These are phyloP conservation scores for Idris sp. DNA, from an alignment of 1,140 invertebrate genomes.

Conservation along the genomic window DNA sequence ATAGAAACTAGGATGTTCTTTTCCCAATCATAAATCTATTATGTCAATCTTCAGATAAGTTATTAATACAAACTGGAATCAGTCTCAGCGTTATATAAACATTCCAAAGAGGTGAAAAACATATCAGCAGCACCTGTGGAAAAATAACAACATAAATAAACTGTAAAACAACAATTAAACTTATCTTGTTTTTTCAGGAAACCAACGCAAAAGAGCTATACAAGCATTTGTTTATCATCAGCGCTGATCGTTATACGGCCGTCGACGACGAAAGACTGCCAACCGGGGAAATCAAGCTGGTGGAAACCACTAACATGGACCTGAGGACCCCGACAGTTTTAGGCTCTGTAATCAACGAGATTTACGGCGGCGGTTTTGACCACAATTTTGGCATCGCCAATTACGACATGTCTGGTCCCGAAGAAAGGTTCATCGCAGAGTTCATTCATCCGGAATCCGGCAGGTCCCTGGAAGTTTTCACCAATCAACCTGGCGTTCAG, in stretches of 20 bases:
- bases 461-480: conserved; percentile 86
- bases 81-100: too few species aligned
- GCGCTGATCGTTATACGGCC: conserved; percentile 87
- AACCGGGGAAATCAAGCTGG: conserved; percentile 85
- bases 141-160: too few species aligned
- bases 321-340: conserved; percentile 79
- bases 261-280: conserved; percentile 86
- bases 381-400: conserved; percentile 82
- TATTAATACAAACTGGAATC: too few species aligned
- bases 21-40: too few species aligned
- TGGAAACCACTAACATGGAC: conserved; percentile 81
- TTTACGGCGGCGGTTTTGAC: conserved; percentile 81
- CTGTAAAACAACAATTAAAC: too few species aligned
- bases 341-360: conserved; percentile 76
- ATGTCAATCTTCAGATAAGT: too few species aligned
- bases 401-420: conserved; percentile 26
- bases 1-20: too few species aligned
- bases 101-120: too few species aligned
- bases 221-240: conserved; percentile 86
- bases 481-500: conserved; percentile 94
- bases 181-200: conserved; percentile 76
- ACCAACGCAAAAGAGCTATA: conserved; percentile 79
- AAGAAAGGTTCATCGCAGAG: conserved; percentile 73
- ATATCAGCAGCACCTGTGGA: too few species aligned
- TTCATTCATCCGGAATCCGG: conserved; percentile 85